These are phyloP conservation scores for Parnassius glacialis DNA, from an alignment of 2,888 invertebrate species.

Conservation along the genomic window DNA sequence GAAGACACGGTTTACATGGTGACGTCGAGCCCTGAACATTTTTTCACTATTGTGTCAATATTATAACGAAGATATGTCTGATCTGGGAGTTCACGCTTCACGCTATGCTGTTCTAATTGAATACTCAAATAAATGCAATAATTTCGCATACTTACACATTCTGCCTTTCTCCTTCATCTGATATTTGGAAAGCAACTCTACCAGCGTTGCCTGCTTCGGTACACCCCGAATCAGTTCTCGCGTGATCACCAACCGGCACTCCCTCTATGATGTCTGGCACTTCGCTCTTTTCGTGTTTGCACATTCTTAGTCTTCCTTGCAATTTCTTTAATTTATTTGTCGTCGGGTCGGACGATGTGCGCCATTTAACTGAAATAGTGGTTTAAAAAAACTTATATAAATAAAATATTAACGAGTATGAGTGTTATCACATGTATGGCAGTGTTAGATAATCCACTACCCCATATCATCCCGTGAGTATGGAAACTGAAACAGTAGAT, in stretches of 20 bases:
- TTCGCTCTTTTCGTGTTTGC: conserved; percentile 72
- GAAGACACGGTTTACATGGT: no score
- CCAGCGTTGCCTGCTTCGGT: conserved; percentile 46
- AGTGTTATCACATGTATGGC: no score
- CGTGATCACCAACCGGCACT: conserved; percentile 70
- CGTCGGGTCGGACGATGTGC: conserved; percentile 62
- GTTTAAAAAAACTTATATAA: neutral
- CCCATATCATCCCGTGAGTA: no score
- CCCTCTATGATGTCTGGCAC: conserved; percentile 78
- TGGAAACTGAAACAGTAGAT: no score
- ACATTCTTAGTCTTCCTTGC: conserved; percentile 61
- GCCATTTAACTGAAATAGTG: conserved; percentile 58
- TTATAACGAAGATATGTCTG: no score
- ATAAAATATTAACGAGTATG: no score
- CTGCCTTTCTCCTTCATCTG: conserved; percentile 55
- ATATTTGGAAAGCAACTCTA: conserved; percentile 63
- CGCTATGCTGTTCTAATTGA: no score
- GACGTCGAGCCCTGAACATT: no score
- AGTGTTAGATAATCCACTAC: no score
- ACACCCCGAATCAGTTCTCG: conserved; percentile 51
- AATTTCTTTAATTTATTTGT: conserved; percentile 62
- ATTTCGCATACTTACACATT: conserved; percentile 48
- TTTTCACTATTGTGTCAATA: no score
- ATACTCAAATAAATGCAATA: no score
- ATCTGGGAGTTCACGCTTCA: no score